Conservation (phyloP, 1,140 invertebrate species). For the Lanistes nyassanus region DNA sequence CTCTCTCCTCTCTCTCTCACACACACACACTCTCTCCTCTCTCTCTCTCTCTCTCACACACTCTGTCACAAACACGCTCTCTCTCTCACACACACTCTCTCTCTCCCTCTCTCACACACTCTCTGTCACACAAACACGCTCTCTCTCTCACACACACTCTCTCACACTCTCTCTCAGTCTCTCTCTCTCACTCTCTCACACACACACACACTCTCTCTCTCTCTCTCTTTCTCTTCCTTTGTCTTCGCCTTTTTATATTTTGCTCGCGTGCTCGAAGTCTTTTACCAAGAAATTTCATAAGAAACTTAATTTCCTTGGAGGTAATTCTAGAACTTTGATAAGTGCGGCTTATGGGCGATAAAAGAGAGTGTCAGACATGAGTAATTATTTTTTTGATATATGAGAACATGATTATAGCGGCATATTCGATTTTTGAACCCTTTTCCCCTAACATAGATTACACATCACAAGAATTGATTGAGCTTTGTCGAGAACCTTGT, state of each 20-base stretch:
- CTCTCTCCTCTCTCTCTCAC: not conserved
- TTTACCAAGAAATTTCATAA: not conserved
- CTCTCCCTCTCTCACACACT: not conserved
- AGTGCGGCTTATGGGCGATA: not conserved
- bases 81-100: not conserved
- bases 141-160: not conserved
- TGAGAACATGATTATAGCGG: not conserved
- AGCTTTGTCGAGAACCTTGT: not conserved
- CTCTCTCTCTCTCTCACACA: not conserved
- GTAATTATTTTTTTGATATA: not conserved
- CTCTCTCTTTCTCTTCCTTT: slow-evolving; percentile 7
- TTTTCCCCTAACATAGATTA: not conserved
- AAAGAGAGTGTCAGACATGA: not conserved
- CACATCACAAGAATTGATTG: not conserved
- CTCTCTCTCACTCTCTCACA: not conserved
- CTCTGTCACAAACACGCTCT: not conserved
- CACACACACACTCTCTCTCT: not conserved
- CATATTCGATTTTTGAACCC: not conserved
- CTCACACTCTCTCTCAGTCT: not conserved
- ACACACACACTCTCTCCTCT: not conserved
- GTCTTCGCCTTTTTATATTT: not conserved
- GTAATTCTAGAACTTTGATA: not conserved
- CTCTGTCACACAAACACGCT: not conserved
- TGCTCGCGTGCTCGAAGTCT: not conserved
- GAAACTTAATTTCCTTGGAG: not conserved